These are phyloP conservation scores for Falco columbarius DNA, from an alignment of 2,797 vertebrate genomes.

Conservation along the genomic window DNA sequence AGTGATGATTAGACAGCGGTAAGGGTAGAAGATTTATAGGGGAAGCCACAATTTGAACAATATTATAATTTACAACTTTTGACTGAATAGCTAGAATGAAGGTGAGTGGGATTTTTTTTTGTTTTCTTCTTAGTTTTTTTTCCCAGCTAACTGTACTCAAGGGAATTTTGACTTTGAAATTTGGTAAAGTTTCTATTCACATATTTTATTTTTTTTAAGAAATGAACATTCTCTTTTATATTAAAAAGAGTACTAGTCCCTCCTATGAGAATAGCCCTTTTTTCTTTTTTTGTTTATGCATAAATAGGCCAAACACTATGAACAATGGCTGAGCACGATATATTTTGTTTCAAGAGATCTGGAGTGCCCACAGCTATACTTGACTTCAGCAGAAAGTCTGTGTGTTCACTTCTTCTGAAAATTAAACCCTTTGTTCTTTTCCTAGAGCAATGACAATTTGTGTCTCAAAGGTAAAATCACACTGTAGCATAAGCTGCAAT, in stretches of 20 bases:
- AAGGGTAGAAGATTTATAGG: not conserved
- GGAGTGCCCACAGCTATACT: slow-evolving; percentile 17
- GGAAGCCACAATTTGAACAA: not conserved
- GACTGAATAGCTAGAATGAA: not conserved
- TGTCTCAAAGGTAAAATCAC: slow-evolving; percentile 25
- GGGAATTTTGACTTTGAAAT: not conserved
- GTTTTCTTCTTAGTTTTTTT: not conserved
- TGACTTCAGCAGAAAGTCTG: slow-evolving; percentile 39
- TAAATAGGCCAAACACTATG: not conserved
- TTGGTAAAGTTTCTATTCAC: not conserved
- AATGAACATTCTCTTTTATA: not conserved
- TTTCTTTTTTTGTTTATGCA: not conserved
- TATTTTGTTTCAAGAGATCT: not conserved
- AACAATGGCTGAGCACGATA: not conserved
- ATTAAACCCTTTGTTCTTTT: slow-evolving; percentile 19
- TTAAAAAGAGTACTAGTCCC: not conserved
- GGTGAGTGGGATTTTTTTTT: not conserved
- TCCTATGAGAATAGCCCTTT: not conserved
- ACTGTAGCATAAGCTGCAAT: not conserved
- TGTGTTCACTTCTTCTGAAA: slow-evolving; percentile 21
- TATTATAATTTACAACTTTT: not conserved
- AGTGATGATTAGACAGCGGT: rapidly evolving
- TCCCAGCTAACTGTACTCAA: not conserved
- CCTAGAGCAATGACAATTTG: not conserved
- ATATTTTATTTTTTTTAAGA: not conserved